Evolutionary conservation across 2,888 invertebrate species (phyloP), one percentile per base, ranked within the genome.

Genomic region (Drosophila gaucha): DNA sequence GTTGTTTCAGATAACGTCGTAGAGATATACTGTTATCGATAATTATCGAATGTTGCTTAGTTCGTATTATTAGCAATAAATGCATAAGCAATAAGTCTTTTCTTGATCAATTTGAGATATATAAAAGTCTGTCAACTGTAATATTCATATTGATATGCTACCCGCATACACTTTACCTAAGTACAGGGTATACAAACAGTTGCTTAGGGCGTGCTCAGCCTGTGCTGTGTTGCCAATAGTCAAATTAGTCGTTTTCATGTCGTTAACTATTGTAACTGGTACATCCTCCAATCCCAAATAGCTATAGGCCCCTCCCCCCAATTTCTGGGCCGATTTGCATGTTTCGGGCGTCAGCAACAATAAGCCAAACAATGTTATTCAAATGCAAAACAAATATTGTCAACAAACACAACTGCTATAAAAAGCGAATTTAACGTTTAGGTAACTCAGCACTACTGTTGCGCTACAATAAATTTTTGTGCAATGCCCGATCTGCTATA

Each of bases 261-360:
- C 82, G 86, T 82, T 86, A 82, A 82, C 80, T 70, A 82, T 82
- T 84, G 86, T 86, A 82, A 86, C 86, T 86, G 85, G 84, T 75
- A 86, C 85, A 86, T 86, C 52, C 65, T 74, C 26, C 43, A 54
- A 31, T 46, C 46, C 46, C 46, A 22, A n/a, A 16, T 18, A 28
- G 16, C 55, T 38, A 14, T 22, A 38, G 43, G 33, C 20, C 35
- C 12, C 26, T 10, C 12, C 51, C n/a, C 31, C 3, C 35, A 3
- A 14, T 22, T 16, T 30, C 22, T 51, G 26, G 39, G 26, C 55
- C 76, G 33, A 75, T 71, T 75, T 76, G 74, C 74, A 75, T 71
- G 76, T 71, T 60, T 24, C 31, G 43, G 72, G 72, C 83, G 86
- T 76, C 80, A 71, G 82, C 77, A 76, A 83, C 67, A 66, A 76